These are phyloP conservation scores for Cyclopterus lumpus DNA, from an alignment of 2,797 vertebrate species.

Conservation along the genomic window DNA sequence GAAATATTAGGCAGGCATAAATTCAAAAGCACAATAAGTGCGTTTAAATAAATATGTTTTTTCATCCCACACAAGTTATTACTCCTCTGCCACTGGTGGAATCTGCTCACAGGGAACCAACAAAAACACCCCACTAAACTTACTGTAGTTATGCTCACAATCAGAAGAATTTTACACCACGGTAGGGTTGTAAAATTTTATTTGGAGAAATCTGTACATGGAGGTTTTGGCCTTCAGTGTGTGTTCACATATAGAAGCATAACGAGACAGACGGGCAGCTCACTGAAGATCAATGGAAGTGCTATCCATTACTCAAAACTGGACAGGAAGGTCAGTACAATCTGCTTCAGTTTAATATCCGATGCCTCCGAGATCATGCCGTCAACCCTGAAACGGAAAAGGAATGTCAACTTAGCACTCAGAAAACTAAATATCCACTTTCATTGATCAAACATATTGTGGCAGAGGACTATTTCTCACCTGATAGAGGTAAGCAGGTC, in stretches of 20 bases:
- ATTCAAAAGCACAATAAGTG: constrained; percentile 17
- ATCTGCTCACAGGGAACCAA: constrained; percentile 17
- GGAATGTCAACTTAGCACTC: neutral
- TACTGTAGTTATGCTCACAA: constrained; percentile 19
- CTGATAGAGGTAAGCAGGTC: constrained; percentile 89
- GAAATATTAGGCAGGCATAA: constrained; percentile 1
- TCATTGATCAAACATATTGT: neutral
- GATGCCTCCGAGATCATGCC: constrained; percentile 91
- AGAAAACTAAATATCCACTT: neutral
- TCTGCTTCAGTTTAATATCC: constrained; percentile 93
- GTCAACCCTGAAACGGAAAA: constrained; percentile 84
- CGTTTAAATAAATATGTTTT: constrained; percentile 20
- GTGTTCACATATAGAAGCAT: constrained; percentile 76
- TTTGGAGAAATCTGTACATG: constrained; percentile 84
- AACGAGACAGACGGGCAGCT: constrained; percentile 67
- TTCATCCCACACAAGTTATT: neutral
- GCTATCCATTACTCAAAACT: constrained; percentile 83
- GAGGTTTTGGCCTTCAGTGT: constrained; percentile 79
- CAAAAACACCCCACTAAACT: constrained; percentile 14
- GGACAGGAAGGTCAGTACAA: constrained; percentile 91
- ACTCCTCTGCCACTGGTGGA: constrained; percentile 13
- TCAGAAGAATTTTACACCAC: constrained; percentile 63
- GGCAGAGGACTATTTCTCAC: constrained; percentile 68
- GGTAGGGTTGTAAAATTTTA: constrained; percentile 78
- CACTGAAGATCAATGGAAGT: constrained; percentile 74